phyloP scores from a whole-genome alignment of 2,113 vertebrate species.

The Plotosus lineatus region DNA sequence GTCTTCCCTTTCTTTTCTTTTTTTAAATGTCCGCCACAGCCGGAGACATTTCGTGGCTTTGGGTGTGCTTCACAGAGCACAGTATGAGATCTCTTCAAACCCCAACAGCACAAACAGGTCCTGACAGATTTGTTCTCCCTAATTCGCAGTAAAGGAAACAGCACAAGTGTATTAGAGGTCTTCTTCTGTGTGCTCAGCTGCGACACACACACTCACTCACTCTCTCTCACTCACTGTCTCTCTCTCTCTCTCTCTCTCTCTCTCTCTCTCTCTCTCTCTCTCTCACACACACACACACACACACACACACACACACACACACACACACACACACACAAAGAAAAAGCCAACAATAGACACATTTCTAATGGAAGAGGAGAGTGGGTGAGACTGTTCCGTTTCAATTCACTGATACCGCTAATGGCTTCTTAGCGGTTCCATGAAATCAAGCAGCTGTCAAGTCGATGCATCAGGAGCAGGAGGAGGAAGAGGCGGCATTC shows the following conservation, averaged over 20 bases:
- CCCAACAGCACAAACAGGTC: slow-evolving; percentile 76
- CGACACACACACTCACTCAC: slow-evolving; percentile 56
- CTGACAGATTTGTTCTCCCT: slow-evolving; percentile 75
- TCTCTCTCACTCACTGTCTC: slow-evolving; percentile 40
- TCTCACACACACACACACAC: slow-evolving; percentile 43
- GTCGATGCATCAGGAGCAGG: slow-evolving; percentile 88
- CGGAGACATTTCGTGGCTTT: slow-evolving; percentile 72
- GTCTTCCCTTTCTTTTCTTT: slow-evolving; percentile 46
- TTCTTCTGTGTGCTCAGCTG: slow-evolving; percentile 69
- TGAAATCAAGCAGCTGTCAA: slow-evolving; percentile 99
- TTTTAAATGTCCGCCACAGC: slow-evolving; percentile 58
- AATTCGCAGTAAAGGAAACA: slow-evolving; percentile 68
- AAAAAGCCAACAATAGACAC: slow-evolving; percentile 80
- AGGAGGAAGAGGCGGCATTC: slow-evolving; percentile 85
- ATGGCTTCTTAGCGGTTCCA: slow-evolving; percentile 98
- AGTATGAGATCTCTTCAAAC: slow-evolving; percentile 76
- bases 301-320: slow-evolving; percentile 50
- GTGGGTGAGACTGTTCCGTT: slow-evolving; percentile 87
- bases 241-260: slow-evolving; percentile 44
- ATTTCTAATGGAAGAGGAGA: slow-evolving; percentile 80
- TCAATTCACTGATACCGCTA: slow-evolving; percentile 96
- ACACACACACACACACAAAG: slow-evolving; percentile 54
- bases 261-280: slow-evolving; percentile 45
- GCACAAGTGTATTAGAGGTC: slow-evolving; percentile 70
- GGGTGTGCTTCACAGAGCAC: slow-evolving; percentile 76